These are phyloP conservation scores for Diarsia mendica DNA, from an alignment of 2,888 invertebrate species.

Conservation along the genomic window DNA sequence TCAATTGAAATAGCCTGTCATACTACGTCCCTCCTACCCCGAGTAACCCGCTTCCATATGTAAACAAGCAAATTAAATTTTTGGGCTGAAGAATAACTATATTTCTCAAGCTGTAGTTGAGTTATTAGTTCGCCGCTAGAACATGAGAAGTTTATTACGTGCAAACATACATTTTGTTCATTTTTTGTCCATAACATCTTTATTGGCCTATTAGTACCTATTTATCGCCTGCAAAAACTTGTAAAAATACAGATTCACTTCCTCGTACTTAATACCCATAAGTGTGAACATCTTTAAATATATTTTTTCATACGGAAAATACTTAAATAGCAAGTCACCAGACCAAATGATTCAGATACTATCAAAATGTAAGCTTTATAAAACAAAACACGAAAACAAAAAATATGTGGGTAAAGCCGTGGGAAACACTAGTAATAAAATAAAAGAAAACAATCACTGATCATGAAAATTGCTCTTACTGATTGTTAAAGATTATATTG, in stretches of 20 bases:
- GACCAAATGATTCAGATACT: background rate
- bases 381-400: background rate
- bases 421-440: background rate
- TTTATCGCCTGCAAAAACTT: background rate
- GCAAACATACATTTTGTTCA: background rate
- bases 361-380: background rate
- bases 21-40: background rate
- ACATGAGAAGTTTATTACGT: too few relatives aligned
- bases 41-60: background rate
- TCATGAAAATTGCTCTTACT: constrained; percentile 30
- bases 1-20: background rate
- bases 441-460: constrained; percentile 8
- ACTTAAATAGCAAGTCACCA: background rate
- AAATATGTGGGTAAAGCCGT: background rate
- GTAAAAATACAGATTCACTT: constrained; percentile 7
- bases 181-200: background rate
- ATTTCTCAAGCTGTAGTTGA: too few relatives aligned
- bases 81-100: too few relatives aligned
- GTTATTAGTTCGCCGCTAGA: too few relatives aligned
- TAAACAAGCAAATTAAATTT: background rate
- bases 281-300: background rate
- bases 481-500: constrained; percentile 18
- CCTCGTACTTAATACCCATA: constrained; percentile 3
- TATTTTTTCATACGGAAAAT: constrained; percentile 27
- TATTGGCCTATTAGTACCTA: background rate